A percentile compares a stretch with the other conserved stretches of the same genome.
Conservation (phyloP, 2,113 vertebrate species). For the Pheucticus melanocephalus region DNA sequence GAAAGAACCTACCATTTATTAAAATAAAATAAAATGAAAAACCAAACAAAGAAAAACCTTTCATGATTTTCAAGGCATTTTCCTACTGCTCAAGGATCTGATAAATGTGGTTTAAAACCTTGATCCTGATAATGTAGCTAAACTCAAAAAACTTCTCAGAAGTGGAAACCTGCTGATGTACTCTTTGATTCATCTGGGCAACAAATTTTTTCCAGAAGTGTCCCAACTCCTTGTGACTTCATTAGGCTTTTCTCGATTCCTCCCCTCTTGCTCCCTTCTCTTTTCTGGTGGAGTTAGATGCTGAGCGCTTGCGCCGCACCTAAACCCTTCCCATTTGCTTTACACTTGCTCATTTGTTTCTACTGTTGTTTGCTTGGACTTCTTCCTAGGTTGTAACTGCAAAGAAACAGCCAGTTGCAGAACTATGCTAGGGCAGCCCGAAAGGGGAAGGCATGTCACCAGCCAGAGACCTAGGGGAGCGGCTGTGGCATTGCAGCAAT, state of each 20-base stretch:
- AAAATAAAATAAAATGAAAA: not conserved
- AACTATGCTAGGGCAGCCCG: not conserved
- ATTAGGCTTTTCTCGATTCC: not conserved
- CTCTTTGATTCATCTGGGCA: not conserved
- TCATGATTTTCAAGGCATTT: not conserved
- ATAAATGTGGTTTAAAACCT: not conserved
- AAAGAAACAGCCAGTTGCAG: not conserved
- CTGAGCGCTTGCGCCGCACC: fast-evolving
- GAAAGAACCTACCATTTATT: not conserved
- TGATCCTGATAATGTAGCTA: not conserved
- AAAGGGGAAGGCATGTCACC: not conserved
- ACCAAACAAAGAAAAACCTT: not conserved
- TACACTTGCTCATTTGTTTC: not conserved
- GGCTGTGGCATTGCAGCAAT: not conserved
- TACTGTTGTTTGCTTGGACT: not conserved
- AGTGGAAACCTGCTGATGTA: not conserved
- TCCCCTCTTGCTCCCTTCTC: not conserved
- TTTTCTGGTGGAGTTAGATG: fast-evolving
- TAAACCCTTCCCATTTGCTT: not conserved
- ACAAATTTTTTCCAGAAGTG: not conserved
- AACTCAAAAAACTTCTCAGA: not conserved
- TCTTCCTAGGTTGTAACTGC: not conserved
- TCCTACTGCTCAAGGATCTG: not conserved
- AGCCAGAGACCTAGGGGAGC: not conserved
- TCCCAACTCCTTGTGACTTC: not conserved